Evolutionary conservation across 2,797 vertebrate species (phyloP).

Genomic region (Aplochiton taeniatus): DNA sequence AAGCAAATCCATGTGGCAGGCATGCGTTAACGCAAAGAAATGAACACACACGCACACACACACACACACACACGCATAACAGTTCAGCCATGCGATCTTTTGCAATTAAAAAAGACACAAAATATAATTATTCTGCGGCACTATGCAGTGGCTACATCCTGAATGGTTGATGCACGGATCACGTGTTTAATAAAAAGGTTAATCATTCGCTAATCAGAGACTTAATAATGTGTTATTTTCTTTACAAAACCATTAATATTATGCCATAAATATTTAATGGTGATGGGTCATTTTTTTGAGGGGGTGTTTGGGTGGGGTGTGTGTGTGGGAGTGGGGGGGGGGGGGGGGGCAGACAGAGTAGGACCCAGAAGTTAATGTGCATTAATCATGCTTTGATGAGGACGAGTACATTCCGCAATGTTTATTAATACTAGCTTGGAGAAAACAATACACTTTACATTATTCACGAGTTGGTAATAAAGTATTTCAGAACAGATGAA

Average conservation of each 20-base stretch:
- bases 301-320: slow-evolving; percentile 46
- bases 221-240: slow-evolving; percentile 86
- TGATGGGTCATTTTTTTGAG: slow-evolving; percentile 72
- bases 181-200: slow-evolving; percentile 84
- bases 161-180: slow-evolving; percentile 81
- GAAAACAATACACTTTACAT: slow-evolving; percentile 84
- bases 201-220: slow-evolving; percentile 86
- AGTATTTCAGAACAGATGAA: slow-evolving; percentile 72
- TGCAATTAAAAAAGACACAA: slow-evolving; percentile 84
- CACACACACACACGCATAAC: slow-evolving; percentile 52
- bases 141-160: slow-evolving; percentile 78
- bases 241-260: slow-evolving; percentile 85
- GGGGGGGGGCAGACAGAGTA: slow-evolving; percentile 72
- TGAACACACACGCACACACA: slow-evolving; percentile 24
- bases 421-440: slow-evolving; percentile 86
- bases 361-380: slow-evolving; percentile 76
- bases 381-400: slow-evolving; percentile 85
- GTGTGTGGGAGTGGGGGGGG: slow-evolving; percentile 41
- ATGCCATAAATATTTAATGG: slow-evolving; percentile 85
- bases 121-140: slow-evolving; percentile 81
- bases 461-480: slow-evolving; percentile 82
- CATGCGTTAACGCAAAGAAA: slow-evolving; percentile 44
- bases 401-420: slow-evolving; percentile 84
- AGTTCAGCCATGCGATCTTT: slow-evolving; percentile 78
- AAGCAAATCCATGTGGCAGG: slow-evolving; percentile 50